Evolutionary conservation across 2,888 invertebrate species (phyloP).

Genomic region (Plebejus argus): DNA sequence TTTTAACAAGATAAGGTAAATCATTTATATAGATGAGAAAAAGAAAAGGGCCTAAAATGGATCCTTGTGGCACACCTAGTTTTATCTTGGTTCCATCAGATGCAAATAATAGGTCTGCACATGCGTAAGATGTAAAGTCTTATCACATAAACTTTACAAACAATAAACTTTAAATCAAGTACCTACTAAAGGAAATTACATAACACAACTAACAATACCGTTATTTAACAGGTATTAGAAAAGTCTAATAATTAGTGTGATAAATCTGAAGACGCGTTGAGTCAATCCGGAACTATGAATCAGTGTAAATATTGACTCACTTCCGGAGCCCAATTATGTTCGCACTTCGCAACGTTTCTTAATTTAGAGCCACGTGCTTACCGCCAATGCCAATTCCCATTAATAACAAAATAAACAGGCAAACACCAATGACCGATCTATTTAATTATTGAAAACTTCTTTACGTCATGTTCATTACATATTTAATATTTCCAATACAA

Average conservation of each 20-base stretch:
- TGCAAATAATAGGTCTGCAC: too few species aligned
- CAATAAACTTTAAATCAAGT: neutral
- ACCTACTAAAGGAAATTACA: neutral
- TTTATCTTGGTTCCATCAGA: too few species aligned
- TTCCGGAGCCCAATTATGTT: constrained; percentile 52
- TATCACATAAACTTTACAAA: neutral
- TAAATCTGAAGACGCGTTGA: constrained; percentile 46
- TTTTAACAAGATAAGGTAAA: too few species aligned
- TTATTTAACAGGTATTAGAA: neutral
- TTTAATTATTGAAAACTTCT: neutral
- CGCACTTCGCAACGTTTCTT: constrained; percentile 7
- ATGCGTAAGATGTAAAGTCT: too few species aligned
- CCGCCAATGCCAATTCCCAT: neutral
- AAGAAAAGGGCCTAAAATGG: too few species aligned
- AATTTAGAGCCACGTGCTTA: constrained; percentile 13
- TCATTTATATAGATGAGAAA: too few species aligned
- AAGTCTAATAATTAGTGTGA: neutral
- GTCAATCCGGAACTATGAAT: constrained; percentile 68
- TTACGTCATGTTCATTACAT: too few species aligned
- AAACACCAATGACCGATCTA: neutral
- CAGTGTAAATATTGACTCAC: constrained; percentile 68
- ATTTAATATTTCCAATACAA: too few species aligned
- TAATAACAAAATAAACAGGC: neutral
- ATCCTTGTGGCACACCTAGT: too few species aligned
- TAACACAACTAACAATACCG: neutral